Evolutionary conservation across 2,113 vertebrate genomes (phyloP), one percentile per base, ranked within the genome.

Genomic region (Triplophysa dalaica): DNA sequence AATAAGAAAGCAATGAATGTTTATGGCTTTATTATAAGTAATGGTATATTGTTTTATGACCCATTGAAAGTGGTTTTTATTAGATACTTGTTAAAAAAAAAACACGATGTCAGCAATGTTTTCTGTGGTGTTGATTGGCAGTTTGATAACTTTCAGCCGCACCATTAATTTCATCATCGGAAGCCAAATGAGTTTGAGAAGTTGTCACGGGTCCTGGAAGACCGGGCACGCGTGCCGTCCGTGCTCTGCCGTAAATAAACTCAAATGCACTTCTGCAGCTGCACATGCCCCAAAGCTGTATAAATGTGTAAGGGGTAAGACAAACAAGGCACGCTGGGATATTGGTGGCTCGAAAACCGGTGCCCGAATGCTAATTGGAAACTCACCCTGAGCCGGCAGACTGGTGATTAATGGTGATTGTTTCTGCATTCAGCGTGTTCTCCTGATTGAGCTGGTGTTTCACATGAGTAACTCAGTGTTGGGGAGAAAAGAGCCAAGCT

Each of bases 1-100:
- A 84, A 88, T 86, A 87, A 89, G 80, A 87, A 81, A 75, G 70
- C 85, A 84, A 84, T 91, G 87, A 90, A 92, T 89, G 89, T 89
- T 91, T 87, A 90, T 86, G 80, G 88, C 33, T 84, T 88, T 84
- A 90, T 87, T 87, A 82, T 83, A 82, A 82, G 86, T 80, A 81
- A 81, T 78, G 81, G 63, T 50, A 86, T 84, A 87, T 86, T 84
- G 86, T 85, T 89, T 91, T 87, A 91, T 84, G 88, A 87, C 14
- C 84, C 82, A 74, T 89, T 87, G 81, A 85, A 73, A 70, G 82
- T 12, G 9, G 29, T 69, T 75, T 80, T 83, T 68, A 83, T 83
- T 67, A 67, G 70, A 68, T 87, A 77, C 87, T 86, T 91, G 81
- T 86, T 85, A 89, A 88, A 90, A 80, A 85, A 84, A 45, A 45